These are phyloP conservation scores for Aurelia aurita complex sp. Pacific DNA, from an alignment of 30 jellyfish, hydroid and myxozoan species.

Conservation along the genomic window DNA sequence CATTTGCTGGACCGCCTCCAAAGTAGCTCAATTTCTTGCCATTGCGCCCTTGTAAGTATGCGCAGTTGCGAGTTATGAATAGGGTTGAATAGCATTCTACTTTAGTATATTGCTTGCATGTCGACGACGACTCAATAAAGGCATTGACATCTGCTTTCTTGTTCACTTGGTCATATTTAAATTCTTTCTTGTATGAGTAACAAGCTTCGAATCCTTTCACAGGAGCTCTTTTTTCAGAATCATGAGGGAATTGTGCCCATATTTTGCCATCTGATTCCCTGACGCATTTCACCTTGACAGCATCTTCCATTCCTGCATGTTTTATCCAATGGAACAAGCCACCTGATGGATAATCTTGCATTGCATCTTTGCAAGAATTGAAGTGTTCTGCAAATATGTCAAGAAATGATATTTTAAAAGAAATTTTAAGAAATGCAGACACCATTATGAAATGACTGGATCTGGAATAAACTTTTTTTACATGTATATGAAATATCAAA, in stretches of 20 bases:
- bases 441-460: too few species aligned
- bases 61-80: background rate
- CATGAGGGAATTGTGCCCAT: background rate
- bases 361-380: slow-evolving; percentile 3
- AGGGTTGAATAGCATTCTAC: too few species aligned
- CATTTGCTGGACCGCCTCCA: slow-evolving; percentile 60
- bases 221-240: background rate
- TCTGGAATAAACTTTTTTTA: too few species aligned
- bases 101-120: too few species aligned
- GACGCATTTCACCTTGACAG: background rate
- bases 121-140: too few species aligned
- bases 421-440: too few species aligned
- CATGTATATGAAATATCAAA: too few species aligned
- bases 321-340: background rate
- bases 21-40: slow-evolving; percentile 16
- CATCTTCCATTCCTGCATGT: background rate
- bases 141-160: too few species aligned
- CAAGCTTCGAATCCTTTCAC: too few species aligned
- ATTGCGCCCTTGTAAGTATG: background rate
- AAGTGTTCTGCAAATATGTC: background rate
- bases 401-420: too few species aligned
- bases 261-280: background rate
- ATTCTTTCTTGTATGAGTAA: too few species aligned
- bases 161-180: too few species aligned
- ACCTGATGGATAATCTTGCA: slow-evolving; percentile 1